Base-by-base conservation (phyloP, 92 coral and sea anemone genomes). In the Parazoanthus darwini region DNA sequence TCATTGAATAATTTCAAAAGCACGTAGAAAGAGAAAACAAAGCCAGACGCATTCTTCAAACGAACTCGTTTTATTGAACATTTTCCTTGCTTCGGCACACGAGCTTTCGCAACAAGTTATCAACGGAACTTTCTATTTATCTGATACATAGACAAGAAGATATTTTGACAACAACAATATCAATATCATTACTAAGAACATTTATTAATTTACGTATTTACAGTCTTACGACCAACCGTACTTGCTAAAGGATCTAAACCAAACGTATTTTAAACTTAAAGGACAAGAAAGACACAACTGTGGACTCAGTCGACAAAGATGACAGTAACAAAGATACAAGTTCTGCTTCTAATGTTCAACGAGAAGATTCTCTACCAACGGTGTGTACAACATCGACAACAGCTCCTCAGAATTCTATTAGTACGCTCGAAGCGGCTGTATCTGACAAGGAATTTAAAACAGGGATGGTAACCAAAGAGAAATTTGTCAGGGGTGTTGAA, bases 261-360 rank as follows among this genome's bases (percentile, higher is more conserved):
- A 63, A 54, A 54, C 59, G 0, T 54, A 63, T 44, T 25, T 25
- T 79, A 9, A 48, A 79, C 20, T 23, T 79, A 58, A 33, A 80
- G 67, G 85, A 80, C 44, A 83, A 42, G 20, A 78, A 66, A 18
- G 72, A 70, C 74, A 46, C 66, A 14, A 81, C 5, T 23, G 90
- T 35, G 23, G 25, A 72, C 16, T 46, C 8, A 23, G 48, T 46
- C 25, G 66, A 46, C 59, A 43, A 37, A 88, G 91, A 54, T 25
- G 46, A 2, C 25, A 50, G 14, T 23, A 20, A 70, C 15, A 29
- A 46, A 16, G 82, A 74, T 0, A 33, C 23, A 16, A 23, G 11
- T 14, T 29, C 39, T 2, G 16, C 71, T 48, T 25, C 85, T 13
- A 3, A 25, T 59, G 5, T 59, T n/a, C 66, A 48, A 23, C 85